Conservation (phyloP, 2,797 vertebrate genomes). For the Phrynocephalus vlangalii region DNA sequence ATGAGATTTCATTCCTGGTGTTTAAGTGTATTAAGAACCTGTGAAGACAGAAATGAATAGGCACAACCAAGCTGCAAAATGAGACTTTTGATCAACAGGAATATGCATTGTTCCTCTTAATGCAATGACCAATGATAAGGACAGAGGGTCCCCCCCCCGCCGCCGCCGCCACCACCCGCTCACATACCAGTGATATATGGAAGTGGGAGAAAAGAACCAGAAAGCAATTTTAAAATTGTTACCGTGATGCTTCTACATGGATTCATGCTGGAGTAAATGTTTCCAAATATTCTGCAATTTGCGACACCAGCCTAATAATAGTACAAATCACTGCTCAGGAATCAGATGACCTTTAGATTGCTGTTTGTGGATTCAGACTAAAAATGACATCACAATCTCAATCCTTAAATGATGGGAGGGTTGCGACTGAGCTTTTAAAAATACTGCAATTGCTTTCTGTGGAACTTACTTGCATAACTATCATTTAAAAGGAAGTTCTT, state of each 20-base stretch:
- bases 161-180: neutral
- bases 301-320: neutral
- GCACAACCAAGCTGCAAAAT: neutral
- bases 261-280: neutral
- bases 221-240: neutral
- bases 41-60: conserved; percentile 28
- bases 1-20: conserved; percentile 17
- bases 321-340: neutral
- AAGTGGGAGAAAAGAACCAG: neutral
- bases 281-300: neutral
- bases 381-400: neutral
- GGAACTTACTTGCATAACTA: neutral
- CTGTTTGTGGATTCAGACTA: neutral
- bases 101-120: conserved; percentile 33
- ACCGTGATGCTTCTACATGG: neutral
- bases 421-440: neutral
- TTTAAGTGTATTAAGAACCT: conserved; percentile 31
- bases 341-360: neutral
- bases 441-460: neutral
- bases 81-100: neutral
- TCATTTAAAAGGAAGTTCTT: neutral
- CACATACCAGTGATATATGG: conserved; percentile 1
- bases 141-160: neutral
- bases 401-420: neutral
- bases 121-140: conserved; percentile 41